Conservation (phyloP, 2,888 invertebrate genomes). For the Nemotelus nigrinus region DNA sequence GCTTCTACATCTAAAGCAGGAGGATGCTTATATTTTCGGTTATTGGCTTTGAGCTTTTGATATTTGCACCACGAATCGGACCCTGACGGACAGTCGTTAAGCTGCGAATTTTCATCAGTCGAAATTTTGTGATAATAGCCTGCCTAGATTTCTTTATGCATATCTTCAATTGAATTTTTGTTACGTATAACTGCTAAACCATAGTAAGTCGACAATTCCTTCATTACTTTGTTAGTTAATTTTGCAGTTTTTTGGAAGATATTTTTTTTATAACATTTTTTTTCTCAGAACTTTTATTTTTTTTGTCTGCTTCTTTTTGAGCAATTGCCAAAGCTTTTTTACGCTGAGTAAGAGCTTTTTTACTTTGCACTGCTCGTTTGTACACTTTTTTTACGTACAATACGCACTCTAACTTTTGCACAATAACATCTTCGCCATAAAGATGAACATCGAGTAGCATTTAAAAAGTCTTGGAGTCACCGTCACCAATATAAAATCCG, state of each 20-base stretch:
- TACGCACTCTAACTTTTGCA: slow-evolving; percentile 36
- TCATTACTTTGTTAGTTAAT: no score
- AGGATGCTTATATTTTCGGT: slow-evolving; percentile 4
- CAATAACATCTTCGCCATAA: slow-evolving; percentile 42
- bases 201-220: no score
- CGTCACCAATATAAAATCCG: slow-evolving; percentile 47
- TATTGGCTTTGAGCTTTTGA: background rate
- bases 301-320: background rate
- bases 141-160: no score
- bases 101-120: background rate
- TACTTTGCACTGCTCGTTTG: background rate
- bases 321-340: background rate
- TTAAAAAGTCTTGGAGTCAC: slow-evolving; percentile 28
- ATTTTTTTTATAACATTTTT: no score
- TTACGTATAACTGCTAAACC: no score
- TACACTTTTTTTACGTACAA: background rate
- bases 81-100: background rate
- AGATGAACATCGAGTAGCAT: slow-evolving; percentile 43
- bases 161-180: no score
- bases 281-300: background rate
- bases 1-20: slow-evolving; percentile 2
- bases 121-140: background rate
- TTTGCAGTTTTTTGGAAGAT: no score
- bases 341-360: background rate
- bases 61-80: background rate